Evolutionary conservation across 2,797 vertebrate species (phyloP), one percentile per base, ranked within the genome.

Genomic region (Enteromius fasciolatus): DNA sequence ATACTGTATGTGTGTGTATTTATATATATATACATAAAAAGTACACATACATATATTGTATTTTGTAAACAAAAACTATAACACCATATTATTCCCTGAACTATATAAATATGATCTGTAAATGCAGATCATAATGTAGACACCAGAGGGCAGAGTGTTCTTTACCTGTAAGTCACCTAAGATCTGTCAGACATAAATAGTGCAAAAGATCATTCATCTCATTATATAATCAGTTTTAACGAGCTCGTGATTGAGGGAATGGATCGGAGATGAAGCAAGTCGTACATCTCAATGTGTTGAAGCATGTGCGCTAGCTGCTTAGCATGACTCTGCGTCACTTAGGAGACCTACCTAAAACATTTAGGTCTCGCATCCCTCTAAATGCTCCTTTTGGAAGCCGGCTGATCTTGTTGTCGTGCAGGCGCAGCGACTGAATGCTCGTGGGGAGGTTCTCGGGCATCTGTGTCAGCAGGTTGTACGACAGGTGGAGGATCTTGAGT

Each of bases 391-490:
- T 98, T 83, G 94, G 95, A 90, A 99, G 94, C 89, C 92, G 95
- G 91, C 92, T 94, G 87, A 99, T 98, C 90, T 95, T 96, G 87
- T 99, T 99, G 87, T 98, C 97, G 33, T 99, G 97, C 90, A 99
- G 96, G 86, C 98, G 95, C 76, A 99, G 92, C 87, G 99, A 97
- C 84, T 96, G 91, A 89, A 99, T 88, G 14, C 95, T 96, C 72
- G 92, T 95, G 63, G 98, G 98, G 82, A 99, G 94, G 76, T 98
- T 97, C 46, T 93, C 93, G 33, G 98, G 98, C 79, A 99, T 95
- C 90, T 97, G 95, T 7, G 93, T 96, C 85, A 99, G 93, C 88
- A 95, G 90, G 87, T 99, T 99, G 89, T 98, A 97, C 79, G 98
- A 99, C 78, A 99, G 76, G 88, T 99, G 98, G 0, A 99, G 91